Evolutionary conservation across 1,140 invertebrate species (phyloP).

Genomic region (Drosophila burlai): DNA sequence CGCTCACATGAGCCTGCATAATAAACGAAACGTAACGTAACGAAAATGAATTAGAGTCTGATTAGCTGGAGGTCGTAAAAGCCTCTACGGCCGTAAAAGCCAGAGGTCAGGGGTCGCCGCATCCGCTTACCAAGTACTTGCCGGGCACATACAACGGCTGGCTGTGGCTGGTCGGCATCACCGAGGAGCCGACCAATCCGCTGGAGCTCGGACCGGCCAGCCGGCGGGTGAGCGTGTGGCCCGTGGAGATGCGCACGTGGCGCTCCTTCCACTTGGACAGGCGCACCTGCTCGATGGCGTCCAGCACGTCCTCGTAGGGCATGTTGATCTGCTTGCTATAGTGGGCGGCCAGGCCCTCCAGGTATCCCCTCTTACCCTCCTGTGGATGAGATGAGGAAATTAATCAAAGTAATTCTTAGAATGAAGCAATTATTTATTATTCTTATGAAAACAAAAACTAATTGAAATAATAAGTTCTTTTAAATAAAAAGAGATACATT

Average conservation of each 20-base stretch:
- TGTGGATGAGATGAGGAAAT: constrained; percentile 82
- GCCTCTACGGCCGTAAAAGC: constrained; percentile 55
- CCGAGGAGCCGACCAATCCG: constrained; percentile 77
- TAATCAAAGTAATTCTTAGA: background rate
- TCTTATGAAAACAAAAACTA: background rate
- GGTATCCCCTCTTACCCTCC: constrained; percentile 95
- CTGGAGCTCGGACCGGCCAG: constrained; percentile 47
- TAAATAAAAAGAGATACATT: background rate
- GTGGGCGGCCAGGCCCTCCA: constrained; percentile 94
- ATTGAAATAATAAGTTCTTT: background rate
- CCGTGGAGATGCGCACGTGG: constrained; percentile 87
- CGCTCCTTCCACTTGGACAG: constrained; percentile 88
- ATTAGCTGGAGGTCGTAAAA: constrained; percentile 69
- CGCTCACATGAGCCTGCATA: constrained; percentile 61
- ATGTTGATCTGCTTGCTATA: constrained; percentile 95
- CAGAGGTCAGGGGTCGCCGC: constrained; percentile 41
- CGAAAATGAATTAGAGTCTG: constrained; percentile 75
- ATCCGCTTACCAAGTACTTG: constrained; percentile 92
- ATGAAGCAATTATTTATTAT: background rate
- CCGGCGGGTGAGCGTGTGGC: constrained; percentile 75
- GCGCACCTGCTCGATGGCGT: constrained; percentile 87
- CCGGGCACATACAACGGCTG: constrained; percentile 95
- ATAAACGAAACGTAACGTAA: constrained; percentile 59
- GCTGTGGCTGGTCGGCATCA: constrained; percentile 84
- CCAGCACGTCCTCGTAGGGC: constrained; percentile 94